phyloP scores from a whole-genome alignment of 2,797 vertebrate genomes.

The Molossus molossus region DNA sequence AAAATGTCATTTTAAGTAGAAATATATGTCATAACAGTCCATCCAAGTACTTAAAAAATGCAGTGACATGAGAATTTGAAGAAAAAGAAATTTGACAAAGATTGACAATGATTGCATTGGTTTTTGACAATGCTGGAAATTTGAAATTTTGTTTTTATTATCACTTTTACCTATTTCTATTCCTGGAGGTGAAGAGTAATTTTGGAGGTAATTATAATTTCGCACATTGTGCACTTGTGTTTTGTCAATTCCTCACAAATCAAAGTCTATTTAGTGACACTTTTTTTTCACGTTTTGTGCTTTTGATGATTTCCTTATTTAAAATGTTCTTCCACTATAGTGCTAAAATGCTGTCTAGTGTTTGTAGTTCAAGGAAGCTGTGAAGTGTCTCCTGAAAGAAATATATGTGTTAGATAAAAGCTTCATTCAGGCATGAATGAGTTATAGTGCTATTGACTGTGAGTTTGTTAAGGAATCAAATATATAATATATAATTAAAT shows the following conservation, averaged over 20 bases:
- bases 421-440: not conserved
- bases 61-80: conserved; percentile 42
- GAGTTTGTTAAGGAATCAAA: not conserved
- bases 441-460: not conserved
- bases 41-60: conserved; percentile 38
- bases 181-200: not conserved
- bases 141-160: not conserved
- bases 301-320: not conserved
- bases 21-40: conserved; percentile 9
- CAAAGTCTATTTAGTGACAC: not conserved
- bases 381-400: not conserved
- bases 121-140: not conserved
- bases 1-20: not conserved
- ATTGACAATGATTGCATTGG: not conserved
- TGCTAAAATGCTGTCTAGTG: not conserved
- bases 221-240: not conserved
- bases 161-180: not conserved
- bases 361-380: not conserved
- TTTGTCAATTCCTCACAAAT: not conserved
- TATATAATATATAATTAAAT: not conserved
- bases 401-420: not conserved
- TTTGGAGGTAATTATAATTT: conserved; percentile 44
- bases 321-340: not conserved
- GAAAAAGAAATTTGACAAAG: conserved; percentile 54
- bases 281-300: not conserved